A percentile compares a stretch with the other conserved stretches of the same genome.
Evolutionary conservation across 2,888 invertebrate species (phyloP).

Genomic region (Sympetrum striolatum): DNA sequence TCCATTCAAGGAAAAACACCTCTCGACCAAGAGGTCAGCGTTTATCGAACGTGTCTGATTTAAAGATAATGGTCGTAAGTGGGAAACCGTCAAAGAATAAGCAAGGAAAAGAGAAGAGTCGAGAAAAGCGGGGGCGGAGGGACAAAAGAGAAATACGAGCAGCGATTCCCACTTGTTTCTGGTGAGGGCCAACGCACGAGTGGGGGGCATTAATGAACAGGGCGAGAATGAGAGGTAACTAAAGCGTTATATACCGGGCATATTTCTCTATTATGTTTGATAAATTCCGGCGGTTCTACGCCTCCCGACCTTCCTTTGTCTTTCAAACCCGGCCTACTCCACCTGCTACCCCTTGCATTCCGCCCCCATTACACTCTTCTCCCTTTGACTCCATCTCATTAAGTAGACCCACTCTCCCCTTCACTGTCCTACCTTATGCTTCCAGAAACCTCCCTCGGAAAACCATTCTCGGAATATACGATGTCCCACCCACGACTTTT

Average conservation of each 20-base stretch:
- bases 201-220: background rate
- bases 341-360: conserved; percentile 6
- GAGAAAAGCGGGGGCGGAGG: too few species aligned
- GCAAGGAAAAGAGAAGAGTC: too few species aligned
- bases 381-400: background rate
- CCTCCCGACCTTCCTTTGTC: background rate
- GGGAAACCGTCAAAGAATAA: too few species aligned
- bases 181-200: background rate
- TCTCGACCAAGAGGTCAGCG: too few species aligned
- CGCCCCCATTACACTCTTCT: conserved; percentile 5
- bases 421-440: background rate
- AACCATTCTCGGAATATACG: background rate
- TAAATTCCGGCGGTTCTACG: conserved; percentile 20
- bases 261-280: conserved; percentile 32
- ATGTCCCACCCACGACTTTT: background rate
- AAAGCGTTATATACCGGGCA: conserved; percentile 10
- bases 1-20: too few species aligned
- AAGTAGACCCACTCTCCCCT: background rate
- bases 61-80: too few species aligned
- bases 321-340: background rate
- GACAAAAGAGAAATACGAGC: too few species aligned
- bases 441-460: background rate
- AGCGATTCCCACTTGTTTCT: too few species aligned
- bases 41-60: too few species aligned
- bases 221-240: background rate